Percentiles rank a stretch among this genome's conserved stretches.
Conservation (phyloP, 2,113 vertebrate species). For the Dryoscopus gambensis region DNA sequence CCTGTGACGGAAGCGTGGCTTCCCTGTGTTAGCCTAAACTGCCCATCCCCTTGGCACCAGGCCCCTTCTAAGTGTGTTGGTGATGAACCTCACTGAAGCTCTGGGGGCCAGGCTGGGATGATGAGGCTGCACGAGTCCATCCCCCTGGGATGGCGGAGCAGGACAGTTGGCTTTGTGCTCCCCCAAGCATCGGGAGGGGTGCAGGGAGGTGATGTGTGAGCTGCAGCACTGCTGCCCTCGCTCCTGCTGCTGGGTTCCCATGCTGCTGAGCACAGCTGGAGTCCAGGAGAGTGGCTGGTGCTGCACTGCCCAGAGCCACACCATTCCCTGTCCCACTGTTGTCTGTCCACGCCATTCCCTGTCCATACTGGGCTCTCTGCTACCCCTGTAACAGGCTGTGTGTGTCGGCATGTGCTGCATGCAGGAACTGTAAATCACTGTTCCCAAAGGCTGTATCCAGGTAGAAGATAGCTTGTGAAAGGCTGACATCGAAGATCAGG, state of each 20-base stretch:
- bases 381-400: not conserved
- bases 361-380: rapidly evolving
- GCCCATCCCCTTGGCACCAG: not conserved
- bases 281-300: not conserved
- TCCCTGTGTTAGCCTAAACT: not conserved
- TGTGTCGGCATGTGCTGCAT: rapidly evolving
- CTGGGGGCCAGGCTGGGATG: not conserved
- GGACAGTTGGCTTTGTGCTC: not conserved
- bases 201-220: not conserved
- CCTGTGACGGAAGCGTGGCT: not conserved
- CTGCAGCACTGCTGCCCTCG: not conserved
- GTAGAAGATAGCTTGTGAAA: not conserved
- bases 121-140: rapidly evolving
- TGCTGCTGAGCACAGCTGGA: not conserved
- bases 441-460: not conserved
- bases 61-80: not conserved
- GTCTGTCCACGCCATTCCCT: rapidly evolving
- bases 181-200: rapidly evolving
- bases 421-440: not conserved
- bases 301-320: not conserved
- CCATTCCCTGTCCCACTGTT: not conserved
- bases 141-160: rapidly evolving
- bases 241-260: rapidly evolving
- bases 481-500: not conserved
- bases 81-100: not conserved